Evolutionary conservation across 2,113 vertebrate genomes (phyloP).

Genomic region (Sinocyclocheilus rhinocerous): DNA sequence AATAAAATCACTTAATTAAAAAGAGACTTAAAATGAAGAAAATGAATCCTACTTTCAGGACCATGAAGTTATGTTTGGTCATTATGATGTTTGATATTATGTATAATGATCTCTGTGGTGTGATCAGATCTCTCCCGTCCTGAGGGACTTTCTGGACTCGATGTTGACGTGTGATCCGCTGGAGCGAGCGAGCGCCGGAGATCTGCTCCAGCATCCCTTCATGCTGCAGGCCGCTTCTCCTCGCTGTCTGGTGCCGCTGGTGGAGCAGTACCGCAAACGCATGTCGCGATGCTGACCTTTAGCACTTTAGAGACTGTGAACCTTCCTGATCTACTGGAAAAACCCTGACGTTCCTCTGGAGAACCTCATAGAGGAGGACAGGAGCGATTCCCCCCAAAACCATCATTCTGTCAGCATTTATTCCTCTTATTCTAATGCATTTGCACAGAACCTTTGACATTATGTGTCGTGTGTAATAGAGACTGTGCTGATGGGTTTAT

Average conservation of each 20-base stretch:
- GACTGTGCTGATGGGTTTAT: background rate
- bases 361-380: too few species aligned
- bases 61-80: background rate
- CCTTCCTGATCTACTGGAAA: background rate
- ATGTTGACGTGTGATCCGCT: conserved; percentile 84
- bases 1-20: background rate
- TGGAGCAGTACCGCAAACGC: conserved; percentile 85
- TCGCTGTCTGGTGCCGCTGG: conserved; percentile 86
- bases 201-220: conserved; percentile 90
- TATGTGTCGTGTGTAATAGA: background rate
- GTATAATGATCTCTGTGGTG: background rate
- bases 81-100: background rate
- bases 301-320: background rate
- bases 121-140: conserved; percentile 84
- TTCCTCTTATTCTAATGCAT: too few species aligned
- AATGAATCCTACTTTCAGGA: background rate
- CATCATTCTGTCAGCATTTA: background rate
- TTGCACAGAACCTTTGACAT: background rate
- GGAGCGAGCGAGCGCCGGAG: conserved; percentile 78
- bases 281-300: conserved; percentile 67
- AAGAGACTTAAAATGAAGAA: too few species aligned
- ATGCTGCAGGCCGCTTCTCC: conserved; percentile 85
- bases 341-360: background rate
- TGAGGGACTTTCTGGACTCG: conserved; percentile 87
- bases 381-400: background rate